Evolutionary conservation across 1,140 invertebrate species (phyloP).

Genomic region (Drosophila athabasca): DNA sequence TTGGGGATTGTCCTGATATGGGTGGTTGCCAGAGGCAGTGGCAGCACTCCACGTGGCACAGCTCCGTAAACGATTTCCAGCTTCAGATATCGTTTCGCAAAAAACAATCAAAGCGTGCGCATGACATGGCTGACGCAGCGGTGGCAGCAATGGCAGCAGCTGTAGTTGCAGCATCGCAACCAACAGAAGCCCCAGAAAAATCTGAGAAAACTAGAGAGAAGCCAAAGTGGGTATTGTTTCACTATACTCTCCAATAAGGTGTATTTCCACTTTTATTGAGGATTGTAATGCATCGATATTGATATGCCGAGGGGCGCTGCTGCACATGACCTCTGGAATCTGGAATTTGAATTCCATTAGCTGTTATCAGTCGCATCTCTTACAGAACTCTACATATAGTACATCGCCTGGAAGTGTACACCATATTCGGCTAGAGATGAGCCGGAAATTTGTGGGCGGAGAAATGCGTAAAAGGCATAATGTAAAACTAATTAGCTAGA

Average conservation of each 20-base stretch:
- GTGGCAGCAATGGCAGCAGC: conserved; percentile 19
- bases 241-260: no score
- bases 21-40: background rate
- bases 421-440: background rate
- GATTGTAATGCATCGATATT: no score
- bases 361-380: no score
- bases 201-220: conserved; percentile 10
- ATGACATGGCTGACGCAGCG: conserved; percentile 40
- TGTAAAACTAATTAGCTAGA: conserved; percentile 59
- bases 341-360: no score
- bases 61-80: conserved; percentile 25
- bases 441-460: conserved; percentile 47
- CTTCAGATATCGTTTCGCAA: conserved; percentile 55
- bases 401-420: no score
- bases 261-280: background rate
- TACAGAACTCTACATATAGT: no score
- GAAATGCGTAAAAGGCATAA: conserved; percentile 53
- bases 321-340: no score
- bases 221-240: background rate
- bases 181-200: conserved; percentile 18
- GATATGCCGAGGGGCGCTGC: no score
- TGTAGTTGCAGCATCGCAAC: background rate
- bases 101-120: conserved; percentile 49
- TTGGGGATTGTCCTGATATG: no score
- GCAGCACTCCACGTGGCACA: conserved; percentile 32